A percentile compares a stretch with the other conserved stretches of the same genome.
These are phyloP conservation scores for Indri indri DNA, from an alignment of 2,113 vertebrate genomes.

Conservation along the genomic window DNA sequence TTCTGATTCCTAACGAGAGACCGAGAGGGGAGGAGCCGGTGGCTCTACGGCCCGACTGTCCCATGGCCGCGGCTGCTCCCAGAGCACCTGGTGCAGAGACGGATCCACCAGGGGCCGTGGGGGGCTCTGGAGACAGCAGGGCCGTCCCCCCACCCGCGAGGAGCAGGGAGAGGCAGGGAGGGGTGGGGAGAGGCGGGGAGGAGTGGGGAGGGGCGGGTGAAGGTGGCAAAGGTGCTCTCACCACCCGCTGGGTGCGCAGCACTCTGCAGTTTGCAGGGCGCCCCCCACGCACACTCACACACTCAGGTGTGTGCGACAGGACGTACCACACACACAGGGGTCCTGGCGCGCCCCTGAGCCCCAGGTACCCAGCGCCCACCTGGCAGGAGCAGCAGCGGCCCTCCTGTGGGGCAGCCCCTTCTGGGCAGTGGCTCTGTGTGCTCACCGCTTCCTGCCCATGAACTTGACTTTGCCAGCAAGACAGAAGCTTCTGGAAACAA, in stretches of 20 bases:
- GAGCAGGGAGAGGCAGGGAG: not conserved
- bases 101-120: not conserved
- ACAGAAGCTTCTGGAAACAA: not conserved
- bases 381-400: not conserved
- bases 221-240: not conserved
- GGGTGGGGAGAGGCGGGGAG: too few relatives aligned
- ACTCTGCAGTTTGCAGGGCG: not conserved
- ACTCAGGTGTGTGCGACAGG: not conserved
- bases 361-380: not conserved
- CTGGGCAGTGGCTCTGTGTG: accelerated
- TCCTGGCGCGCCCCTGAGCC: not conserved
- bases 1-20: not conserved
- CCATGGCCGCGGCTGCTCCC: too few relatives aligned
- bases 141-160: accelerated
- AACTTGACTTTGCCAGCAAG: not conserved
- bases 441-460: not conserved
- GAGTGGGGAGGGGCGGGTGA: too few relatives aligned
- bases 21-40: accelerated
- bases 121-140: not conserved
- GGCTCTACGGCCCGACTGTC: not conserved
- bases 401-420: accelerated
- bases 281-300: not conserved
- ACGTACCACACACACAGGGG: not conserved
- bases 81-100: accelerated
- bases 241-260: accelerated